Conservation (phyloP, 2,888 invertebrate species). For the Orthosia gracilis region DNA sequence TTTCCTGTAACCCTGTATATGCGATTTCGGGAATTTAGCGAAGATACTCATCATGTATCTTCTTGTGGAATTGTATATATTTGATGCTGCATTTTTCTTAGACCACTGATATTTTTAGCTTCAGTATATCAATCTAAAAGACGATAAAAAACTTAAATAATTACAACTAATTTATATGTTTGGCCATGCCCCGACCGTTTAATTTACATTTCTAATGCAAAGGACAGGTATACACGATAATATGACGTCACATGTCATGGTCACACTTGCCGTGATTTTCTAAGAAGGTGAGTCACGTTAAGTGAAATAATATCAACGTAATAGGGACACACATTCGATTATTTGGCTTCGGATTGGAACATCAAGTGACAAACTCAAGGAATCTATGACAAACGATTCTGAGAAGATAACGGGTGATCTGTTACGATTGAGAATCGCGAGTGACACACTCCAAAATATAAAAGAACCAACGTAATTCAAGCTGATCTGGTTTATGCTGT, state of each 20-base stretch:
- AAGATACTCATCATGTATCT: background rate
- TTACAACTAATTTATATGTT: background rate
- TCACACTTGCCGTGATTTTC: slow-evolving; percentile 52
- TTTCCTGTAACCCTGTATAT: no score
- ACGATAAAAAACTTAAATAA: background rate
- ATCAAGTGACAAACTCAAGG: background rate
- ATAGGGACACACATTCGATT: slow-evolving; percentile 6
- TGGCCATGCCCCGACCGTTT: slow-evolving; percentile 13
- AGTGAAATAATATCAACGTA: slow-evolving; percentile 32
- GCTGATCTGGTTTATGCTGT: background rate
- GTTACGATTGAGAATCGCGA: background rate
- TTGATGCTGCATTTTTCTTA: background rate
- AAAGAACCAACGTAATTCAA: background rate
- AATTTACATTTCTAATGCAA: slow-evolving; percentile 20
- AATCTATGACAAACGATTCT: slow-evolving; percentile 37
- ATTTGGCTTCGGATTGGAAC: slow-evolving; percentile 4
- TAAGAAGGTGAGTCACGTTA: slow-evolving; percentile 50
- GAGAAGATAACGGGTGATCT: background rate
- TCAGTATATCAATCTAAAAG: background rate
- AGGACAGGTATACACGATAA: slow-evolving; percentile 32
- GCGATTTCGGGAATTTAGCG: no score
- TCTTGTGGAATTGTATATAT: no score
- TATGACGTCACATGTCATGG: slow-evolving; percentile 57
- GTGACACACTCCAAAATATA: background rate
- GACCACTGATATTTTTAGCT: no score